Evolutionary conservation across 2,797 vertebrate species (phyloP).

Genomic region (Phalloptychus januarius): DNA sequence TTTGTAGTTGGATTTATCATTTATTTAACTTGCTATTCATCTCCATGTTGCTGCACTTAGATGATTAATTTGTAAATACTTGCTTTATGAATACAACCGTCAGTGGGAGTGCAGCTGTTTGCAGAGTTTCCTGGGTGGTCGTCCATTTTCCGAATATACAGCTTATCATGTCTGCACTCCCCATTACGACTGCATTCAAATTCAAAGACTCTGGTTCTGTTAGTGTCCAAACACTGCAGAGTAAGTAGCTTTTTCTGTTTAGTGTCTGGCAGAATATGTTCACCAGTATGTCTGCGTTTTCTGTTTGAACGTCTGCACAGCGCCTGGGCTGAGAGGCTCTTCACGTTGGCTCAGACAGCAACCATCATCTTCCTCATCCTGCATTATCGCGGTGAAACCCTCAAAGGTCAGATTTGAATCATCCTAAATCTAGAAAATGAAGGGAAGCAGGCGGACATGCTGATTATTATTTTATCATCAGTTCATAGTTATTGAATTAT

Average conservation of each 20-base stretch:
- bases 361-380: slow-evolving; percentile 82
- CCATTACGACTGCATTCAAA: no score
- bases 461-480: neutral
- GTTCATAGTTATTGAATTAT: neutral
- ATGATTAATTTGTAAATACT: neutral
- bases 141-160: neutral
- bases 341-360: slow-evolving; percentile 79
- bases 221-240: neutral
- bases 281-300: neutral
- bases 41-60: neutral
- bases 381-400: slow-evolving; percentile 73
- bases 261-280: neutral
- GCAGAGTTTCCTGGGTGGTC: neutral
- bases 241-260: neutral
- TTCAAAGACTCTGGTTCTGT: neutral
- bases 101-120: neutral
- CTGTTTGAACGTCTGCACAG: slow-evolving; percentile 63
- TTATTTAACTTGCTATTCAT: neutral
- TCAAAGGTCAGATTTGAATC: slow-evolving; percentile 71
- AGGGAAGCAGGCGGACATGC: neutral
- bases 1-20: neutral
- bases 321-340: slow-evolving; percentile 87
- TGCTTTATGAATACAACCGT: neutral
- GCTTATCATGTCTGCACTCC: neutral
- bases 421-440: neutral